These are phyloP conservation scores for Myiozetetes cayanensis DNA, from an alignment of 2,113 vertebrate species.

Conservation along the genomic window DNA sequence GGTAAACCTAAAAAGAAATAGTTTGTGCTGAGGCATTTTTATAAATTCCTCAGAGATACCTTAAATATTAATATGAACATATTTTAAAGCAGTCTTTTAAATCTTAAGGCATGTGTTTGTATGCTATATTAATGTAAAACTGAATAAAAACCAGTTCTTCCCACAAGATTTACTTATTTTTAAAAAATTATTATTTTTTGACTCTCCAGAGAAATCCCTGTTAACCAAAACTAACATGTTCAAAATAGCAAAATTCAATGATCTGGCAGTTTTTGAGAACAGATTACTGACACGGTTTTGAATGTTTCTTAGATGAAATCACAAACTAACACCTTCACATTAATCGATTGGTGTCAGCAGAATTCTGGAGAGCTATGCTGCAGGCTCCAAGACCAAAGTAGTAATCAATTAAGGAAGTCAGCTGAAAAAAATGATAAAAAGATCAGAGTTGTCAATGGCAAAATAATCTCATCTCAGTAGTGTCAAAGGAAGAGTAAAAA, in stretches of 20 bases:
- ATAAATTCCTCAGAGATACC: constrained; percentile 41
- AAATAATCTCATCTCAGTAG: constrained; percentile 66
- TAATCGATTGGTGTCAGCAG: constrained; percentile 68
- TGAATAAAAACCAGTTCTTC: constrained; percentile 29
- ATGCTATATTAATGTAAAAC: background rate
- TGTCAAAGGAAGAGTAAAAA: constrained; percentile 51
- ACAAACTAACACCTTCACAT: constrained; percentile 69
- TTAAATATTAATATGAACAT: constrained; percentile 64
- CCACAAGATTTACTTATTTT: background rate
- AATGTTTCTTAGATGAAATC: constrained; percentile 67
- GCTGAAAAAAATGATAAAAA: constrained; percentile 67
- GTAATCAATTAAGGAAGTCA: constrained; percentile 73
- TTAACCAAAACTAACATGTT: constrained; percentile 33
- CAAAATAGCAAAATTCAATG: constrained; percentile 56
- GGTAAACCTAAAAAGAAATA: constrained; percentile 35
- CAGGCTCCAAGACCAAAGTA: constrained; percentile 59
- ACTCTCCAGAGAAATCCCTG: constrained; percentile 1
- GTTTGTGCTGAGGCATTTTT: constrained; percentile 15
- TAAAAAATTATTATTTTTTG: background rate
- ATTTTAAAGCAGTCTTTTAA: constrained; percentile 17
- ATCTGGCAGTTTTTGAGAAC: constrained; percentile 62
- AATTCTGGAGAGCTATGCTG: constrained; percentile 65
- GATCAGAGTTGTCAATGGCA: constrained; percentile 71
- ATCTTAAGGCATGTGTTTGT: constrained; percentile 40
- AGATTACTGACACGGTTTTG: constrained; percentile 64